Conservation (phyloP, 2,797 vertebrate species). For the Amphiprion clarkii region DNA sequence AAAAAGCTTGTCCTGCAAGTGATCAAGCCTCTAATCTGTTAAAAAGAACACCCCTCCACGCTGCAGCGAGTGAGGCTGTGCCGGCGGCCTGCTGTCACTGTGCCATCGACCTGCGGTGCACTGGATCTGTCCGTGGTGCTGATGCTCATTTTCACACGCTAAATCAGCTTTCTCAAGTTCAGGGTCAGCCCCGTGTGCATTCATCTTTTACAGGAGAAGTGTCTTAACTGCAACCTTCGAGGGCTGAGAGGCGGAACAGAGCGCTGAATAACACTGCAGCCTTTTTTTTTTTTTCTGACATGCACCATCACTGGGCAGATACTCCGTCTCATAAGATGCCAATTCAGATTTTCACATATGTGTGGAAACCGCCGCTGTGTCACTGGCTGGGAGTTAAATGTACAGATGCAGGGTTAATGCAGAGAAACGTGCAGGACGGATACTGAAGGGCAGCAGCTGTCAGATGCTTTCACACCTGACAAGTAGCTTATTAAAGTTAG, state of each 20-base stretch:
- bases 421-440: conserved; percentile 1
- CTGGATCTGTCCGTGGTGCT: conserved; percentile 72
- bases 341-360: conserved; percentile 40
- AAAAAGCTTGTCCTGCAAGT: conserved; percentile 18
- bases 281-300: conserved; percentile 18
- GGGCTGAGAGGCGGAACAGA: conserved; percentile 42
- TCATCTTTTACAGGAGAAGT: conserved; percentile 54
- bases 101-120: conserved; percentile 43
- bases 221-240: conserved; percentile 60
- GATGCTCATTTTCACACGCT: conserved; percentile 70
- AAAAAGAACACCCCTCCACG: conserved; percentile 7
- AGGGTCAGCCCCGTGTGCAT: conserved; percentile 61
- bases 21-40: conserved; percentile 26
- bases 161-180: conserved; percentile 71
- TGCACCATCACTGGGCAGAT: conserved; percentile 40
- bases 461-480: conserved; percentile 9
- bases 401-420: conserved; percentile 14
- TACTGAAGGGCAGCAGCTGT: conserved; percentile 18
- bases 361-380: conserved; percentile 26
- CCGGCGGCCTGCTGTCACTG: conserved; percentile 43
- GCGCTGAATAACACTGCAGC: conserved; percentile 39
- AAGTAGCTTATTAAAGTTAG: conserved; percentile 16
- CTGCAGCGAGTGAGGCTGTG: conserved; percentile 36
- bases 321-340: conserved; percentile 25
- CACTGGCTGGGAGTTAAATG: conserved; percentile 8